Evolutionary conservation across 2,888 invertebrate species (phyloP).

Genomic region (Linyphia triangularis): DNA sequence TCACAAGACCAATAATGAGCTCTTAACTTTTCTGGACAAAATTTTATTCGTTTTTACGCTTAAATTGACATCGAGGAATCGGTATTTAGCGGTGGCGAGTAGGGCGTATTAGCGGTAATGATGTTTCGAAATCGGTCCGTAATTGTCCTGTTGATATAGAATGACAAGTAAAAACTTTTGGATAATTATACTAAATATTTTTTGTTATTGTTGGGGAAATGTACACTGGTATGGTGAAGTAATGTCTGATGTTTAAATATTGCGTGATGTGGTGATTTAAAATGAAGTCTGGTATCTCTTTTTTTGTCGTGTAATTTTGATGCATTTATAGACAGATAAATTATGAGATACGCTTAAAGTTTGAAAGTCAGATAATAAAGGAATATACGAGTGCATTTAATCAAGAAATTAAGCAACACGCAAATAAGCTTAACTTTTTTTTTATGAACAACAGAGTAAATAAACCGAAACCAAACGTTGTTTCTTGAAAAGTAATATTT

Average conservation of each 20-base stretch:
- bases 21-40: background rate
- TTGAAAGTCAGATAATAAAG: background rate
- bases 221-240: background rate
- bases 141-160: background rate
- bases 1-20: slow-evolving; percentile 29
- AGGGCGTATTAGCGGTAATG: background rate
- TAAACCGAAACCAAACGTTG: too few species aligned
- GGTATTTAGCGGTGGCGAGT: slow-evolving; percentile 7
- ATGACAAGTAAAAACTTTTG: slow-evolving; percentile 2
- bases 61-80: background rate
- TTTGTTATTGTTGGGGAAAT: background rate
- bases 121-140: background rate
- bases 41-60: background rate
- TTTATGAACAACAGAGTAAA: too few species aligned
- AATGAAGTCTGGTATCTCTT: too few species aligned
- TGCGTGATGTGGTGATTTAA: background rate
- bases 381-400: too few species aligned
- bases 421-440: too few species aligned
- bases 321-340: slow-evolving; percentile 30
- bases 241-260: background rate
- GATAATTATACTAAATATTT: background rate
- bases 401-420: too few species aligned
- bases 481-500: too few species aligned
- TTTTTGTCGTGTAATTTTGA: too few species aligned
- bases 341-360: background rate